These are phyloP conservation scores for Semnornis frantzii DNA, from an alignment of 2,113 vertebrate genomes.

Conservation along the genomic window DNA sequence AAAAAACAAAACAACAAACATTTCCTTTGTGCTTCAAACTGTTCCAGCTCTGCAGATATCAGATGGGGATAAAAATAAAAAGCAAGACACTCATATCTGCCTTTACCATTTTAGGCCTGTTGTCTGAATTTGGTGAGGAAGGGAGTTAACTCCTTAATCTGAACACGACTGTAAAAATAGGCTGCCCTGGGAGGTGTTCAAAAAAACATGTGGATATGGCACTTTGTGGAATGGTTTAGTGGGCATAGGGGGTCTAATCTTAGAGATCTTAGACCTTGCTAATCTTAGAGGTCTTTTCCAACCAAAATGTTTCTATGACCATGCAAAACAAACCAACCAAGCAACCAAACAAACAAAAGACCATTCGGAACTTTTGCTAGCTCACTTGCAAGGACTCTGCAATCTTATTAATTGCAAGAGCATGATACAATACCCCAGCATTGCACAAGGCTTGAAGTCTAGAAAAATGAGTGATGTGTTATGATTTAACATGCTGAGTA, in stretches of 20 bases:
- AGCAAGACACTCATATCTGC: not conserved
- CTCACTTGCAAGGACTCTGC: not conserved
- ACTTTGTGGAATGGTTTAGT: too few relatives aligned
- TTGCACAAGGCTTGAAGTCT: not conserved
- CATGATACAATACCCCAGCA: not conserved
- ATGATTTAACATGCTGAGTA: not conserved
- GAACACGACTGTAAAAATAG: not conserved
- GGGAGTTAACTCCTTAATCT: not conserved
- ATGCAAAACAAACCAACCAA: too few relatives aligned
- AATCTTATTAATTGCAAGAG: not conserved
- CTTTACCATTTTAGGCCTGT: not conserved
- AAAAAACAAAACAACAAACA: not conserved
- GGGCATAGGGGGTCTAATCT: too few relatives aligned
- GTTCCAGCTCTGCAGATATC: not conserved
- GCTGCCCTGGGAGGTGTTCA: too few relatives aligned
- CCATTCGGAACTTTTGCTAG: not conserved
- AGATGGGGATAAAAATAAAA: not conserved
- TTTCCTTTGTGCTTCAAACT: not conserved
- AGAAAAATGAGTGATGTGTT: not conserved
- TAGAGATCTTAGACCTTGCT: too few relatives aligned
- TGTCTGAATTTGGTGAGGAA: not conserved
- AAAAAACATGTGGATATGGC: too few relatives aligned
- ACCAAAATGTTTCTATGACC: too few relatives aligned
- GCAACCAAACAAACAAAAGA: too few relatives aligned
- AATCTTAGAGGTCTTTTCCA: too few relatives aligned